These are phyloP conservation scores for Scotopteryx bipunctaria DNA, from an alignment of 2,888 invertebrate species.

Conservation along the genomic window DNA sequence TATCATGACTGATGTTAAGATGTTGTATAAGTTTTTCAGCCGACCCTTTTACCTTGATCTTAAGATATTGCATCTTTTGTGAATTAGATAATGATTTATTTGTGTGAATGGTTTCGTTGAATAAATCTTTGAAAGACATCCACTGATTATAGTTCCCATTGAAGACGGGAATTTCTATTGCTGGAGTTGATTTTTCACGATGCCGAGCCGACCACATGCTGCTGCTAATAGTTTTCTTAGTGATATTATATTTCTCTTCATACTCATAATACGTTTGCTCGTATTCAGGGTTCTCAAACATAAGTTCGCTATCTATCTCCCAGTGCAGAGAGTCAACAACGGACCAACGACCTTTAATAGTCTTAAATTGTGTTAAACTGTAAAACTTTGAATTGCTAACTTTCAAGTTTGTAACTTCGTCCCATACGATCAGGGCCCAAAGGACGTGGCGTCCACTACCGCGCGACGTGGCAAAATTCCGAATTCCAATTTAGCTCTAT, in stretches of 20 bases:
- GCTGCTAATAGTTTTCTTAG: conserved; percentile 16
- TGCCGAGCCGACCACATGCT: conserved; percentile 13
- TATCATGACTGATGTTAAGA: conserved; percentile 16
- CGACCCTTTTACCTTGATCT: conserved; percentile 15
- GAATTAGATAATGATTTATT: conserved; percentile 21
- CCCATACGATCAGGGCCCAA: conserved; percentile 47
- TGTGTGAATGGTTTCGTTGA: conserved; percentile 29
- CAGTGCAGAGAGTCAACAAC: conserved; percentile 32
- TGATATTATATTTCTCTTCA: conserved; percentile 3
- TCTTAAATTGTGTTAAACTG: too few species aligned
- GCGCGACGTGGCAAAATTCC: conserved; percentile 56
- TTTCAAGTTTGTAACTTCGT: conserved; percentile 72
- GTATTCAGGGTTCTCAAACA: conserved; percentile 22
- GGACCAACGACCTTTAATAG: conserved; percentile 26
- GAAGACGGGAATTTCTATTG: conserved; percentile 26
- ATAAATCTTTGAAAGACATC: conserved; percentile 34
- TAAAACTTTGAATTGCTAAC: too few species aligned
- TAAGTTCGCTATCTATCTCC: conserved; percentile 31
- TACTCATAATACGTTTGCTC: conserved; percentile 16
- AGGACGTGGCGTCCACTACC: conserved; percentile 56
- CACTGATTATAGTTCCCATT: conserved; percentile 27
- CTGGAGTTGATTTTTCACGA: conserved; percentile 21
- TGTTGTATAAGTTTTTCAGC: conserved; percentile 33
- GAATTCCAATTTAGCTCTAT: conserved; percentile 67
- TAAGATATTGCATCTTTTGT: conserved; percentile 24